Percentiles rank a stretch among this genome's conserved stretches.
These are phyloP conservation scores for Mus musculus DNA, from an alignment of 2,113 vertebrate genomes.

Conservation along the genomic window DNA sequence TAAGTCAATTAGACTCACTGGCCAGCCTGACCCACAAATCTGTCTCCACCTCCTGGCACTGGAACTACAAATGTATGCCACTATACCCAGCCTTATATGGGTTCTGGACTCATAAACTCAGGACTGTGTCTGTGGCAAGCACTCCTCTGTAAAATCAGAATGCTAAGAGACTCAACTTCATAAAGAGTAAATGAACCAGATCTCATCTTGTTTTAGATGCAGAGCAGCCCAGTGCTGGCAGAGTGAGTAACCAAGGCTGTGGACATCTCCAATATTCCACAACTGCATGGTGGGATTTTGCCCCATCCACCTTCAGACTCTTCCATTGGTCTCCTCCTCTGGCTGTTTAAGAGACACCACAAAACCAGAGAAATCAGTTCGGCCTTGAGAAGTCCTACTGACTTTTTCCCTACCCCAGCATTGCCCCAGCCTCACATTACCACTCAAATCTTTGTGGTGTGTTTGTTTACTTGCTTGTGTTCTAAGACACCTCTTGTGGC, in stretches of 20 bases:
- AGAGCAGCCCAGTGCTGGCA: not conserved
- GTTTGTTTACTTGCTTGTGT: not conserved
- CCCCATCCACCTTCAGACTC: not conserved
- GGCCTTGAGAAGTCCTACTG: not conserved
- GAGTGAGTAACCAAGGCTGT: not conserved
- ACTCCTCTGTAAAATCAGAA: slow-evolving; percentile 2
- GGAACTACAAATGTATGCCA: not conserved
- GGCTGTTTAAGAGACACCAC: not conserved
- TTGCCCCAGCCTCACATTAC: not conserved
- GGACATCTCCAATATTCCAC: not conserved
- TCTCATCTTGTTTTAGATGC: not conserved
- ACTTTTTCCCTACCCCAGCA: not conserved
- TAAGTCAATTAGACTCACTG: not conserved
- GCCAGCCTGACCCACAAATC: no score
- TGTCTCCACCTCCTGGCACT: not conserved
- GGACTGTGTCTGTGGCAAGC: not conserved
- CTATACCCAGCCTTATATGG: not conserved
- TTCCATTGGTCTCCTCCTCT: not conserved
- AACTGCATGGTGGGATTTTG: not conserved
- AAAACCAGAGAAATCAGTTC: not conserved
- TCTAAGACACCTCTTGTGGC: not conserved
- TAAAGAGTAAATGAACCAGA: not conserved
- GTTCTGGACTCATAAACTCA: not conserved
- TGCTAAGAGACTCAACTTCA: not conserved
- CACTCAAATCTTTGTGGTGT: not conserved